A percentile compares a stretch with the other conserved stretches of the same genome.
phyloP scores from a whole-genome alignment of 2,888 invertebrate species.

The Volucella zonaria region DNA sequence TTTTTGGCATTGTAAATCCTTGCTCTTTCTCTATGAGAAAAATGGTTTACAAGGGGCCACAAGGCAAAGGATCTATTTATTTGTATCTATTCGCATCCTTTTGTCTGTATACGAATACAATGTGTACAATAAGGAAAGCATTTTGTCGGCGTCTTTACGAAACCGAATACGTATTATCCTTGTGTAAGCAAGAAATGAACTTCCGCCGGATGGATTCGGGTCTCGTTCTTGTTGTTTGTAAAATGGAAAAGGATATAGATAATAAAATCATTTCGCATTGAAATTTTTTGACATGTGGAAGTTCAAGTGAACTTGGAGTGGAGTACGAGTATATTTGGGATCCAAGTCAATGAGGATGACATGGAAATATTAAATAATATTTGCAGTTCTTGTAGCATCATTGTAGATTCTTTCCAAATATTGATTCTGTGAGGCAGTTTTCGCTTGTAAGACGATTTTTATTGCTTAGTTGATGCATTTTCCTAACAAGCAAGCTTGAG shows the following conservation, averaged over 20 bases:
- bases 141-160: slow-evolving; percentile 4
- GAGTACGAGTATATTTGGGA: no score
- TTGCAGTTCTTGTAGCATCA: neutral
- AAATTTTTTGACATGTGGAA: slow-evolving; percentile 17
- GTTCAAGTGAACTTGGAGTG: neutral
- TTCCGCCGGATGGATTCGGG: slow-evolving; percentile 44
- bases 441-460: no score
- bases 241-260: slow-evolving; percentile 67
- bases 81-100: slow-evolving; percentile 7
- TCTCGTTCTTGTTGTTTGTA: slow-evolving; percentile 52
- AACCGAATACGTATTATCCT: slow-evolving; percentile 24
- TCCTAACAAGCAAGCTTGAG: no score
- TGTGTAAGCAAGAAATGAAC: slow-evolving; percentile 31
- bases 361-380: neutral
- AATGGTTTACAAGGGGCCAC: slow-evolving; percentile 21
- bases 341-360: neutral
- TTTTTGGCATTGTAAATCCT: neutral
- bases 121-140: slow-evolving; percentile 14
- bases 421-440: no score
- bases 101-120: neutral
- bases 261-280: slow-evolving; percentile 66
- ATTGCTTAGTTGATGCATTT: no score
- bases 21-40: neutral
- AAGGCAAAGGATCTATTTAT: slow-evolving; percentile 15
- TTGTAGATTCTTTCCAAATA: no score